These are phyloP conservation scores for Poecilia gillii DNA, from an alignment of 2,797 vertebrate species.

Conservation along the genomic window DNA sequence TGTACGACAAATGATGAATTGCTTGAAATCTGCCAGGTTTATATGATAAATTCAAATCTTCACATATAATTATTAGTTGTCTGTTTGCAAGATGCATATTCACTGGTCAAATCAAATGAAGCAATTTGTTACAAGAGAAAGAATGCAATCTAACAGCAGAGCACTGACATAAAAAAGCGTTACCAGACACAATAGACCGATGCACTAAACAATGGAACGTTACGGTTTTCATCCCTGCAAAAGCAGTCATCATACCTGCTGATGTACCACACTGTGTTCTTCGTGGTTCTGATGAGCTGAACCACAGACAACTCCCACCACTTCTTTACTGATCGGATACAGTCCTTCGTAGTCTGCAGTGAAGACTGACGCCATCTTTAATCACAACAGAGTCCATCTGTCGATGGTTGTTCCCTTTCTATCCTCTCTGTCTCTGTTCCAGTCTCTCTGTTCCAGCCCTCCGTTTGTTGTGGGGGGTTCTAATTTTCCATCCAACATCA, in stretches of 20 bases:
- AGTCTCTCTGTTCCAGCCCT: slow-evolving; percentile 79
- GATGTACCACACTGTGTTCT: slow-evolving; percentile 70
- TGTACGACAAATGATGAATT: slow-evolving; percentile 45
- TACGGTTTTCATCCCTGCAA: slow-evolving; percentile 56
- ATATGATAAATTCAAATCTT: slow-evolving; percentile 59
- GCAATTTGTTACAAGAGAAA: slow-evolving; percentile 69
- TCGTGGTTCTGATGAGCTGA: slow-evolving; percentile 72
- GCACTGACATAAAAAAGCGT: slow-evolving; percentile 61
- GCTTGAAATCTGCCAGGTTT: slow-evolving; percentile 34
- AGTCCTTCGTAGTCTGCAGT: slow-evolving; percentile 83
- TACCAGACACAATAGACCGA: slow-evolving; percentile 62
- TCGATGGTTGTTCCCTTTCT: slow-evolving; percentile 80
- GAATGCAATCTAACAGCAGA: slow-evolving; percentile 64
- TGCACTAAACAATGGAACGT: slow-evolving; percentile 67
- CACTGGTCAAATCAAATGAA: slow-evolving; percentile 78
- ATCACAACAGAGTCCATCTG: slow-evolving; percentile 84
- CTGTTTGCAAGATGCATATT: slow-evolving; percentile 63
- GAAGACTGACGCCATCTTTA: slow-evolving; percentile 86
- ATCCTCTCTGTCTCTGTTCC: slow-evolving; percentile 79
- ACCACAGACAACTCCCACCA: slow-evolving; percentile 74
- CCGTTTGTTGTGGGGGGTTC: slow-evolving; percentile 80
- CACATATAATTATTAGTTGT: slow-evolving; percentile 55
- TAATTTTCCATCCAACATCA: slow-evolving; percentile 84
- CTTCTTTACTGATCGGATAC: slow-evolving; percentile 70
- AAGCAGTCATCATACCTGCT: slow-evolving; percentile 72